Percentiles rank a stretch among this genome's conserved stretches.
Conservation (phyloP, 2,797 vertebrate genomes). For the Melopsittacus undulatus region DNA sequence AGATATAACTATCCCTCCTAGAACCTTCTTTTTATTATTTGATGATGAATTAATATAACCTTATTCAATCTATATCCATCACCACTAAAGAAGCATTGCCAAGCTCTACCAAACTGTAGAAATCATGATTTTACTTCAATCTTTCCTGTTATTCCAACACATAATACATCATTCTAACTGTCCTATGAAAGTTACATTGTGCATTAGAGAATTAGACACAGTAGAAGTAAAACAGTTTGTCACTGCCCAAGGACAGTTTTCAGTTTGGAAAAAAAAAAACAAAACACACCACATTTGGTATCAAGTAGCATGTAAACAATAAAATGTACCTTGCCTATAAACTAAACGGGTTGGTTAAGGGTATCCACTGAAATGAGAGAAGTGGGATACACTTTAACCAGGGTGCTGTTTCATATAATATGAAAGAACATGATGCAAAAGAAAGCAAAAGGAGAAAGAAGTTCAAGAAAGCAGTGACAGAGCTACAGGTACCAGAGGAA, state of each 20-base stretch:
- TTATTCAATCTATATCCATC: background rate
- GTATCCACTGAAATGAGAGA: background rate
- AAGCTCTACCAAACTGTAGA: background rate
- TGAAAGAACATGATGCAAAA: background rate
- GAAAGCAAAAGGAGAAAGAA: background rate
- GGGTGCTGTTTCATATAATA: background rate
- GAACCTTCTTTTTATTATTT: background rate
- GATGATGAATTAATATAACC: background rate
- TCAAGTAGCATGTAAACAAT: background rate
- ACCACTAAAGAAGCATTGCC: background rate
- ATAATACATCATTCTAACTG: background rate
- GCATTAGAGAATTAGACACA: background rate
- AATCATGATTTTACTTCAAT: background rate
- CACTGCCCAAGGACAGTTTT: background rate
- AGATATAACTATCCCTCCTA: background rate
- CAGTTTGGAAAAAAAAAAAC: accelerated
- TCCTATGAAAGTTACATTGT: background rate
- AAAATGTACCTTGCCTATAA: background rate
- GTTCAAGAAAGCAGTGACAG: background rate
- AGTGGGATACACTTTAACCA: background rate
- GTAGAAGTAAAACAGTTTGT: background rate
- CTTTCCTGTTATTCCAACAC: background rate
- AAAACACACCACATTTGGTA: background rate
- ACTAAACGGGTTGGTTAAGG: background rate
- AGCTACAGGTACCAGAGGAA: background rate